Conservation (phyloP, 2,113 vertebrate genomes). For the Shinisaurus crocodilurus region DNA sequence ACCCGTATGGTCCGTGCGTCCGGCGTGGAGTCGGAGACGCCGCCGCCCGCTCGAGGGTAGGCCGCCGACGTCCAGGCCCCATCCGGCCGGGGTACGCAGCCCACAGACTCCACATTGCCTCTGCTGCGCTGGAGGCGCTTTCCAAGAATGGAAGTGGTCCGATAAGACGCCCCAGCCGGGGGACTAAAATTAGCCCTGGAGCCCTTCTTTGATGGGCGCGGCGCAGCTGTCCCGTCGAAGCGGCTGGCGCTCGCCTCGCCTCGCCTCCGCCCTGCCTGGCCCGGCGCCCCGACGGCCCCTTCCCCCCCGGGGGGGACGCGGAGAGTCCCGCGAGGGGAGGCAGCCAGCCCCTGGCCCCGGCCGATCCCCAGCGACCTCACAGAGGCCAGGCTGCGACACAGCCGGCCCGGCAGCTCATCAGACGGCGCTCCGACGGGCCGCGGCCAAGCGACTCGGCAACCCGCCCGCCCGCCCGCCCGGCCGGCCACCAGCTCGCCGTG, state of each 20-base stretch:
- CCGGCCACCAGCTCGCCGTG: not conserved
- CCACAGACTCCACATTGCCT: not conserved
- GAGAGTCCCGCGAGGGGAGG: not conserved
- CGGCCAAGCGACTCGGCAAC: rapidly evolving
- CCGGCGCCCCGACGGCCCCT: not conserved
- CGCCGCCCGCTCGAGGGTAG: too few species aligned
- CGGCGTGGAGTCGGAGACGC: not conserved
- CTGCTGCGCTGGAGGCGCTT: conserved; percentile 54
- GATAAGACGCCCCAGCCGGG: conserved; percentile 76
- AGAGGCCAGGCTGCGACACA: conserved; percentile 46
- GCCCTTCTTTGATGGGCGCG: conserved; percentile 32
- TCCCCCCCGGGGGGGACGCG: not conserved
- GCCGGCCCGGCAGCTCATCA: not conserved
- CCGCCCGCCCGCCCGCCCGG: not conserved
- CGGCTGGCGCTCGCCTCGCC: not conserved
- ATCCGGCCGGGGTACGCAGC: not conserved
- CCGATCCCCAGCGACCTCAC: not conserved
- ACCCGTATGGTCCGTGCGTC: not conserved
- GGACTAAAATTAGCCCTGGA: conserved; percentile 86
- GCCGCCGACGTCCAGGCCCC: not conserved
- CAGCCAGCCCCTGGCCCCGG: not conserved
- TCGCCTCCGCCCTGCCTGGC: too few species aligned
- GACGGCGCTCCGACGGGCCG: not conserved
- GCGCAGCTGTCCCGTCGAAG: conserved; percentile 58
- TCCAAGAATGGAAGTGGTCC: conserved; percentile 92